Conservation (phyloP, 2,797 vertebrate genomes). For the Typhlichthys subterraneus region DNA sequence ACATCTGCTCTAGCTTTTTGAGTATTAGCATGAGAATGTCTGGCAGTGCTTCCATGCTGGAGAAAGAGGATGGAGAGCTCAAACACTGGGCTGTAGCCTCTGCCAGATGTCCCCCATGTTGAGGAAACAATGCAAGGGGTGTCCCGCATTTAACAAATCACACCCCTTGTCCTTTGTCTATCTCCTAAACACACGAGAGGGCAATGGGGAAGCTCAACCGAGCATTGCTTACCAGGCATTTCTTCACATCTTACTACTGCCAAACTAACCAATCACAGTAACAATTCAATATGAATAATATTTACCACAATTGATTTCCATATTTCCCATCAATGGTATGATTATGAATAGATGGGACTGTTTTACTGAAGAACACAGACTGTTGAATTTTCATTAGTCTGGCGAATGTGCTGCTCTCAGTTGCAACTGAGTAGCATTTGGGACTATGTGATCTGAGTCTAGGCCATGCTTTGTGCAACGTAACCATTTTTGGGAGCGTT, state of each 20-base stretch:
- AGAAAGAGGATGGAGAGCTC: conserved; percentile 77
- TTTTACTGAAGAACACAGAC: not conserved
- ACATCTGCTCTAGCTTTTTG: conserved; percentile 87
- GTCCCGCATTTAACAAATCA: conserved; percentile 79
- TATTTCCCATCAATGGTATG: not conserved
- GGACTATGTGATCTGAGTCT: conserved; percentile 14
- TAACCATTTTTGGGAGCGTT: conserved; percentile 29
- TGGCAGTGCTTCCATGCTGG: conserved; percentile 80
- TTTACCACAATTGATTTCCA: not conserved
- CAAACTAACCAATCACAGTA: not conserved
- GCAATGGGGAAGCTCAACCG: conserved; percentile 15
- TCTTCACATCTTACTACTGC: too few relatives aligned
- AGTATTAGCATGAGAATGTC: conserved; percentile 93
- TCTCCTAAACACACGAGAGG: conserved; percentile 44
- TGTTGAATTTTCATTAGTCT: conserved; percentile 32
- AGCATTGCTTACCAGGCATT: not conserved
- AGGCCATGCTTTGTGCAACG: conserved; percentile 11
- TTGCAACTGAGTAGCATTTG: conserved; percentile 20
- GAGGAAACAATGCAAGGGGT: conserved; percentile 69
- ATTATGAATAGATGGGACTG: not conserved
- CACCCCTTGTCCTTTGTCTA: conserved; percentile 60
- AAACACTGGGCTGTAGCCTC: conserved; percentile 68
- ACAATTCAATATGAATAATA: too few relatives aligned
- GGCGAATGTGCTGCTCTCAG: conserved; percentile 28
- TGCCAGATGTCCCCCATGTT: conserved; percentile 87